phyloP scores from a whole-genome alignment of 2,113 vertebrate genomes.

The Syngnathus scovelli region DNA sequence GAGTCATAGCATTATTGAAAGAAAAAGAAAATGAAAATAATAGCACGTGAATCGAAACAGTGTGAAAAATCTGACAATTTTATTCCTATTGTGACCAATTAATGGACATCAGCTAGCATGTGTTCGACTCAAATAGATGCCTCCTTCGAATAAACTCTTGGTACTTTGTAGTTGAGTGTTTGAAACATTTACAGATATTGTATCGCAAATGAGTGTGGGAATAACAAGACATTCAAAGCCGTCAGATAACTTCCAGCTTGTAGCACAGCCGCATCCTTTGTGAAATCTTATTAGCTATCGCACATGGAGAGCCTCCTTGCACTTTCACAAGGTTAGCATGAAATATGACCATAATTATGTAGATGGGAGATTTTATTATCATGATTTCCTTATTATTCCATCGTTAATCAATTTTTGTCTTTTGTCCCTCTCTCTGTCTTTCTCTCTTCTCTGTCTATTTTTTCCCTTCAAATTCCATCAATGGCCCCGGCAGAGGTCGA shows the following conservation, averaged over 20 bases:
- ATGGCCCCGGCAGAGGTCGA: conserved; percentile 88
- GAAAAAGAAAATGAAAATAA: neutral
- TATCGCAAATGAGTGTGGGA: conserved; percentile 16
- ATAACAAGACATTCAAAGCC: conserved; percentile 45
- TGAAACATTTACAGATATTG: neutral
- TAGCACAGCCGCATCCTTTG: conserved; percentile 45
- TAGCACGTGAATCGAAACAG: neutral
- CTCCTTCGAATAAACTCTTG: no score
- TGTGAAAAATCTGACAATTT: no score
- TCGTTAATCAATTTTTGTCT: conserved; percentile 98
- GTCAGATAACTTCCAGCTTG: conserved; percentile 41
- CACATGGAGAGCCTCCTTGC: conserved; percentile 62
- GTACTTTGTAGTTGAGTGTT: neutral
- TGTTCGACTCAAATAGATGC: neutral
- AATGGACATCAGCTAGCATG: neutral
- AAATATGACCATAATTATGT: conserved; percentile 68
- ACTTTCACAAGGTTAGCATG: conserved; percentile 67
- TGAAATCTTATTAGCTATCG: conserved; percentile 62
- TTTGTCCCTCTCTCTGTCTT: conserved; percentile 81
- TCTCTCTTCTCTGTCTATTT: conserved; percentile 69
- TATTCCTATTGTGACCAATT: neutral
- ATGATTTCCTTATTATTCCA: conserved; percentile 80
- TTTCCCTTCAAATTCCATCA: conserved; percentile 72
- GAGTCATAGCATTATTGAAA: no score
- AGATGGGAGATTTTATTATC: conserved; percentile 68